Evolutionary conservation across 2,113 vertebrate genomes (phyloP).

Genomic region (Paratilapia polleni): DNA sequence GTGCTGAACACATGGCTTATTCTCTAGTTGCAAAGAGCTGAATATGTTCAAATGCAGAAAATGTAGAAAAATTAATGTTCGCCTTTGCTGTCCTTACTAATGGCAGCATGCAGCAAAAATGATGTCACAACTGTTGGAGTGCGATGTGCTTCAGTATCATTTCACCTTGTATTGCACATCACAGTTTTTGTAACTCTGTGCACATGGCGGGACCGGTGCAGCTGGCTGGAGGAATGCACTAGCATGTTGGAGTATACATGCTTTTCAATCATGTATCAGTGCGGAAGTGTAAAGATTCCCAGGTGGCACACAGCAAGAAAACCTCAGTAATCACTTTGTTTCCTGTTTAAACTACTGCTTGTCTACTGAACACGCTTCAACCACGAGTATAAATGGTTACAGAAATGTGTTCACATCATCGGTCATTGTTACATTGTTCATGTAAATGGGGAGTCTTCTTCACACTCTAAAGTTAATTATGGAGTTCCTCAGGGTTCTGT

Average conservation of each 20-base stretch:
- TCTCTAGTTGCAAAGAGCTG: not conserved
- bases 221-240: too few relatives aligned
- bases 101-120: too few relatives aligned
- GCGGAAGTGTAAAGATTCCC: not conserved
- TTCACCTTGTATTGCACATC: not conserved
- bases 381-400: not conserved
- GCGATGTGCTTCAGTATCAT: not conserved
- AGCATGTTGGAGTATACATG: not conserved
- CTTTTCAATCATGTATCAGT: accelerated
- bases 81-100: not conserved
- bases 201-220: too few relatives aligned
- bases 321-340: not conserved
- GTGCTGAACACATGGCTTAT: not conserved
- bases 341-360: not conserved
- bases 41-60: not conserved
- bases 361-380: not conserved
- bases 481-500: too few relatives aligned
- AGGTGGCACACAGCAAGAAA: not conserved
- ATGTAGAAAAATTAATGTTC: not conserved
- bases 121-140: too few relatives aligned
- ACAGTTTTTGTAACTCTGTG: not conserved
- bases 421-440: too few relatives aligned
- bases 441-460: too few relatives aligned
- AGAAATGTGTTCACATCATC: not conserved
- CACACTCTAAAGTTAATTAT: too few relatives aligned